A percentile compares a stretch with the other conserved stretches of the same genome.
phyloP scores from a whole-genome alignment of 2,888 invertebrate genomes.

The Scrobipalpa atriplicella region DNA sequence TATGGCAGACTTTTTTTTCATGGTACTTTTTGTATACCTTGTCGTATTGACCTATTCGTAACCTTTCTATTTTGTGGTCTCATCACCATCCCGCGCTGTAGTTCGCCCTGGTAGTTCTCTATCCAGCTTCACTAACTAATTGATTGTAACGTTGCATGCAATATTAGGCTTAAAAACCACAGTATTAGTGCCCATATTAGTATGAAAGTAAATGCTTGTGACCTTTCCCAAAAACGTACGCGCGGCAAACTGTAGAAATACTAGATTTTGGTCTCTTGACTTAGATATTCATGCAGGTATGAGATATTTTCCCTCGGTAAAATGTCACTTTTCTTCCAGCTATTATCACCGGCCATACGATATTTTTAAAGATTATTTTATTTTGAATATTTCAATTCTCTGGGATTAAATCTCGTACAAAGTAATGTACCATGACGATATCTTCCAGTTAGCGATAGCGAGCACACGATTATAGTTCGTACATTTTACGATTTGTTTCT shows the following conservation, averaged over 20 bases:
- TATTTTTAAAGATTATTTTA: background rate
- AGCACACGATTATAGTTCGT: background rate
- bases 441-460: slow-evolving; percentile 9
- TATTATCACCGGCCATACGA: background rate
- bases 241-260: background rate
- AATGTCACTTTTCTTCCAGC: too few relatives aligned
- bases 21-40: background rate
- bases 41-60: background rate
- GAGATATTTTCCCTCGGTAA: too few relatives aligned
- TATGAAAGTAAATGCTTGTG: background rate
- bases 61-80: slow-evolving; percentile 2
- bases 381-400: background rate
- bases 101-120: background rate
- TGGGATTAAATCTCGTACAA: background rate
- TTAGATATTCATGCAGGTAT: background rate
- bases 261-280: background rate
- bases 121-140: slow-evolving; percentile 1
- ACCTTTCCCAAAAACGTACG: background rate
- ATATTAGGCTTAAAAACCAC: background rate
- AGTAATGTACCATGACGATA: background rate
- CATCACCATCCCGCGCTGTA: background rate
- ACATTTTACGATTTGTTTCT: slow-evolving; percentile 4
- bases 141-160: too few relatives aligned
- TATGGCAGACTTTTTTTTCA: too few relatives aligned
- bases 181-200: background rate